Evolutionary conservation across 2,797 vertebrate species (phyloP).

Genomic region (Sparidentex hasta): DNA sequence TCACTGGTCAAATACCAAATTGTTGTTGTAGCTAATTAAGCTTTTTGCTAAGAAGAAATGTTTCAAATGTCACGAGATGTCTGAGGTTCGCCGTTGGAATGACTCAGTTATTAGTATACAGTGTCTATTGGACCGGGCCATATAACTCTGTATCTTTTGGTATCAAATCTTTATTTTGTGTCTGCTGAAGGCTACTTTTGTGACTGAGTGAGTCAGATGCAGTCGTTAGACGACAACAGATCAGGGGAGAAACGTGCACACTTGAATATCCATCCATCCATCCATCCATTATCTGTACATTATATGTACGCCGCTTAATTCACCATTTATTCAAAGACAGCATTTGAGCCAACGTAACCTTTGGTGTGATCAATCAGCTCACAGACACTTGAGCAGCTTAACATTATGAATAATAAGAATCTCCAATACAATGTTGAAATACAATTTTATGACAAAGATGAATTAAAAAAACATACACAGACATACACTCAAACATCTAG

Average conservation of each 20-base stretch:
- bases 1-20: constrained; percentile 52
- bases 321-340: constrained; percentile 36
- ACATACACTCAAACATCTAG: not conserved
- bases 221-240: not conserved
- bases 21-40: constrained; percentile 24
- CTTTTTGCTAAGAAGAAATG: constrained; percentile 24
- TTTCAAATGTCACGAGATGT: constrained; percentile 37
- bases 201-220: not conserved
- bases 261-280: too few relatives aligned
- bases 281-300: too few relatives aligned
- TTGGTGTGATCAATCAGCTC: not conserved
- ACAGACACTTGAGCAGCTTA: not conserved
- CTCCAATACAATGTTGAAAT: not conserved
- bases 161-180: not conserved
- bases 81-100: constrained; percentile 2
- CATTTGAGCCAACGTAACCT: not conserved
- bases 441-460: constrained; percentile 18
- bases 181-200: not conserved
- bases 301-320: too few relatives aligned
- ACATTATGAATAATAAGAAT: not conserved
- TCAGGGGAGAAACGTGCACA: constrained; percentile 34
- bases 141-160: not conserved
- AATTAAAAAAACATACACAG: not conserved
- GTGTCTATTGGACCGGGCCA: not conserved
- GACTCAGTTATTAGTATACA: not conserved